phyloP scores from a whole-genome alignment of 2,797 vertebrate genomes.

The Premnoplex brunnescens region DNA sequence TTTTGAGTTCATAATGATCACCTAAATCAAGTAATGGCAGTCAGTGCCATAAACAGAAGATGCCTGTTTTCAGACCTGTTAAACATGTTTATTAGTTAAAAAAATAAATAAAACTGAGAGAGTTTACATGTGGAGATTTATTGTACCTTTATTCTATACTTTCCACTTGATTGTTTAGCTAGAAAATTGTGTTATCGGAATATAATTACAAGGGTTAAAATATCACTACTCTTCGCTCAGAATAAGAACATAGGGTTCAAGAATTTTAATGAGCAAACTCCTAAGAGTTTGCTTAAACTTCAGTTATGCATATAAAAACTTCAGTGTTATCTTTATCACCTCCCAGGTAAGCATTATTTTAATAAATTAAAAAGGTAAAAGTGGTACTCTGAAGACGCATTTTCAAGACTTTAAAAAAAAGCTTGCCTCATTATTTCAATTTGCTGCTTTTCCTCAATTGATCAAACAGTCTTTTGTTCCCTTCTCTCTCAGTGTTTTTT shows the following conservation, averaged over 20 bases:
- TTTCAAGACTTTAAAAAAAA: neutral
- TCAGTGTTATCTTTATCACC: neutral
- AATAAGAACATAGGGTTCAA: neutral
- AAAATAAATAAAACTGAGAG: neutral
- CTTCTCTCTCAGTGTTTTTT: neutral
- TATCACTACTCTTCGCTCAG: neutral
- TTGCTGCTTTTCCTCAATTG: neutral
- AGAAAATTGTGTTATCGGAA: neutral
- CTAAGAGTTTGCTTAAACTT: neutral
- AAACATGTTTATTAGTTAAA: neutral
- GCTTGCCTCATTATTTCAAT: neutral
- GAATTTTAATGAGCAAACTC: neutral
- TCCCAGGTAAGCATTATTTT: conserved; percentile 7
- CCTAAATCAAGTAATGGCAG: neutral
- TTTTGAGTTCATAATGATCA: neutral
- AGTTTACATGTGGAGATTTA: neutral
- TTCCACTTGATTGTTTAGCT: neutral
- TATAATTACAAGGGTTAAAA: neutral
- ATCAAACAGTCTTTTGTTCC: neutral
- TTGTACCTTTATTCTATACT: neutral
- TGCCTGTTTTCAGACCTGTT: neutral
- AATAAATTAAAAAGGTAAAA: neutral
- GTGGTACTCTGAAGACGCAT: neutral
- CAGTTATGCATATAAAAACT: neutral
- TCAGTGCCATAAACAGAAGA: neutral